These are phyloP conservation scores for Chlorodrepanis virens DNA, from an alignment of 2,113 vertebrate species.

Conservation along the genomic window DNA sequence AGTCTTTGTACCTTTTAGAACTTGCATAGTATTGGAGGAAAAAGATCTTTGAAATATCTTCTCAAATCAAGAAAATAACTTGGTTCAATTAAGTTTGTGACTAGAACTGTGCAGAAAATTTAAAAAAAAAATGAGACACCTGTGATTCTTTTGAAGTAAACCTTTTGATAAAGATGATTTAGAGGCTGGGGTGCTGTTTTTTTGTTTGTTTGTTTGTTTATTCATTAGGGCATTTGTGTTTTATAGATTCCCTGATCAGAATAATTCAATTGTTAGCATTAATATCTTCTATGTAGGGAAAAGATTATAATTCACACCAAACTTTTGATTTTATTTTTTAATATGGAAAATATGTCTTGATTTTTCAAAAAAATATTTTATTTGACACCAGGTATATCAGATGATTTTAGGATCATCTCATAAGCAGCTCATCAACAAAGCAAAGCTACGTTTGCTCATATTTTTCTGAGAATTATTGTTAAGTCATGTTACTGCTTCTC, in stretches of 20 bases:
- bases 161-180: not conserved
- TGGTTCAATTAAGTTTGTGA: not conserved
- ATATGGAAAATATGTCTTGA: not conserved
- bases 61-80: not conserved
- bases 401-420: not conserved
- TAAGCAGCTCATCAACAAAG: not conserved
- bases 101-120: not conserved
- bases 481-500: not conserved
- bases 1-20: not conserved
- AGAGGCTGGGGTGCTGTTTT: not conserved
- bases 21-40: not conserved
- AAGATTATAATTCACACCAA: accelerated
- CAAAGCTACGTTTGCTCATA: accelerated
- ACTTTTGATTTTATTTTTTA: not conserved
- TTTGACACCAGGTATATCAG: not conserved
- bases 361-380: not conserved
- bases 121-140: not conserved
- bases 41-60: not conserved
- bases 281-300: not conserved
- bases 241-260: not conserved
- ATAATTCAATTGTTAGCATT: not conserved
- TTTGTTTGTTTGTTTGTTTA: not conserved
- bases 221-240: not conserved
- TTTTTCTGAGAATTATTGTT: not conserved
- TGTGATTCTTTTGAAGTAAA: not conserved